phyloP scores from a whole-genome alignment of 2,797 vertebrate genomes.

The Arnoldichthys spilopterus region DNA sequence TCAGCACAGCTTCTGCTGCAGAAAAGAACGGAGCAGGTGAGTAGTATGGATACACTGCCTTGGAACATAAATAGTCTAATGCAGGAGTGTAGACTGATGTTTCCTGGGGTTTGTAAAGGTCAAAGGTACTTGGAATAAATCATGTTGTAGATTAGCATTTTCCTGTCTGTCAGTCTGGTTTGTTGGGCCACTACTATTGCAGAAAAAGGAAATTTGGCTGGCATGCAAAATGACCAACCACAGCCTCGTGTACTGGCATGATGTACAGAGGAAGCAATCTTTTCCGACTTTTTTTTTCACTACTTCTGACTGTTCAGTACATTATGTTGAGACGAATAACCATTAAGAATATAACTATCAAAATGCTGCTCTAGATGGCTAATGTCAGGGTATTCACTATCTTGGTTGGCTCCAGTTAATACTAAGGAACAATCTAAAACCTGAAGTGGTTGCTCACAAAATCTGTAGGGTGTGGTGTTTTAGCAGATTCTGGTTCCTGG shows the following conservation, averaged over 20 bases:
- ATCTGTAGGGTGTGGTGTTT: background rate
- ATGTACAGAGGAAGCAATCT: no score
- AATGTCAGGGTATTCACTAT: background rate
- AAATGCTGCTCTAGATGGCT: no score
- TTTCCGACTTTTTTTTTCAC: no score
- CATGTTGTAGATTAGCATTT: background rate
- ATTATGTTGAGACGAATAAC: no score
- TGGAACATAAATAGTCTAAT: background rate
- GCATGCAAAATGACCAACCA: no score
- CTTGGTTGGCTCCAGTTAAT: background rate
- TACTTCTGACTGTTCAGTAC: no score
- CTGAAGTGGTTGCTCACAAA: no score
- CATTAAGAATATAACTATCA: no score
- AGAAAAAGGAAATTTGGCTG: no score
- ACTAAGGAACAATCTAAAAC: background rate
- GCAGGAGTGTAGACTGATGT: background rate
- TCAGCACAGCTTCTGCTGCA: constrained; percentile 79
- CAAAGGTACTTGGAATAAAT: background rate
- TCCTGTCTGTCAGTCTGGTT: no score
- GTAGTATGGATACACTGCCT: background rate
- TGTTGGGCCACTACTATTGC: no score
- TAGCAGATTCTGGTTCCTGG: background rate
- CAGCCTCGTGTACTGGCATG: no score
- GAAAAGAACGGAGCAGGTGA: constrained; percentile 95
- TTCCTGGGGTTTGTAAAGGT: background rate